Percentiles rank a stretch among this genome's conserved stretches.
phyloP scores from a whole-genome alignment of 2,797 vertebrate species.

The Anableps anableps region DNA sequence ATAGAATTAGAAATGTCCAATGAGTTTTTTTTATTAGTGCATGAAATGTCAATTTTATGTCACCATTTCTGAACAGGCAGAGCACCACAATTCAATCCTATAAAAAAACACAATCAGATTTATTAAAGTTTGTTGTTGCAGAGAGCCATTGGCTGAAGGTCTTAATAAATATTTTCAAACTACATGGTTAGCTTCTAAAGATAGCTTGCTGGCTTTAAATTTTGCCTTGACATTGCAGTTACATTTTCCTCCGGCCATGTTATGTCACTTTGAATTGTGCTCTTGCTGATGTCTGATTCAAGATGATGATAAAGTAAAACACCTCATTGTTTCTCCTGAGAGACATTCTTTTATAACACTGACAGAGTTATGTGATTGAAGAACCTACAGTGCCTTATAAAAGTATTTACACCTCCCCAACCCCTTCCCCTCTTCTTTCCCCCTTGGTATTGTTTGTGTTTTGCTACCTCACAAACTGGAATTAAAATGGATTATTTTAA shows the following conservation, averaged over 20 bases:
- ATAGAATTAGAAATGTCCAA: background rate
- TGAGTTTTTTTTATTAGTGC: background rate
- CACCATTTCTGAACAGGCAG: background rate
- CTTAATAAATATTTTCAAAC: background rate
- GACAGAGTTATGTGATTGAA: background rate
- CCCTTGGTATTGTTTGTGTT: background rate
- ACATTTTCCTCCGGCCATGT: constrained; percentile 9
- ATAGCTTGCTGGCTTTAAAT: constrained; percentile 12
- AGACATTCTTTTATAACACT: constrained; percentile 5
- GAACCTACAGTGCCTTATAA: background rate
- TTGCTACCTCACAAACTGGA: background rate
- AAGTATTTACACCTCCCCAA: too few species aligned
- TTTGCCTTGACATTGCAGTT: constrained; percentile 32
- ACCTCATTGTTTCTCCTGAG: background rate
- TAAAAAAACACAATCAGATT: background rate
- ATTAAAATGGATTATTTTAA: too few species aligned
- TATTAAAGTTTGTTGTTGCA: background rate
- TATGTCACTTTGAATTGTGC: constrained; percentile 24
- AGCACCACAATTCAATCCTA: background rate
- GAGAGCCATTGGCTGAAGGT: background rate
- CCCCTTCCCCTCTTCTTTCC: too few species aligned
- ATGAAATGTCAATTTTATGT: background rate
- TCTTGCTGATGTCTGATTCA: constrained; percentile 1
- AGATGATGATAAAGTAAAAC: constrained; percentile 10
- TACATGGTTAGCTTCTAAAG: constrained; percentile 16